Conservation (phyloP, 92 coral and sea anemone genomes). For the Diadumene lineata region DNA sequence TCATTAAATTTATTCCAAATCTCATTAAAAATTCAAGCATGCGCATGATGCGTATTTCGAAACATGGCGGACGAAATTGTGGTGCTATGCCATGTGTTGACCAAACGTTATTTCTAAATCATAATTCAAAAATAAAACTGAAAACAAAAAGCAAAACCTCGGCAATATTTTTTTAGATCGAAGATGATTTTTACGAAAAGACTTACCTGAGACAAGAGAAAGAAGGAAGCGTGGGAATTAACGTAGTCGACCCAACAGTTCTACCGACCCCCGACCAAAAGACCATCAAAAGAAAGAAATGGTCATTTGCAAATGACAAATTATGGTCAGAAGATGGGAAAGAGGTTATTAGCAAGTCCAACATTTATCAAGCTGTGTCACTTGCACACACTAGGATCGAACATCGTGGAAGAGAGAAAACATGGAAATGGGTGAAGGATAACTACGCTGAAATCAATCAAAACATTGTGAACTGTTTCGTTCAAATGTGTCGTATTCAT, state of each 20-base stretch:
- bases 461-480: conserved; percentile 26
- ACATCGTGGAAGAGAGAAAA: conserved; percentile 45
- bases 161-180: not conserved
- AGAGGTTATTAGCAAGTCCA: conserved; percentile 2
- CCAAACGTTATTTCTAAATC: not conserved
- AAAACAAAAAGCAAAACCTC: too few species aligned
- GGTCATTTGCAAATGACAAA: conserved; percentile 7
- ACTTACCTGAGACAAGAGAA: not conserved
- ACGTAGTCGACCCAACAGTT: not conserved
- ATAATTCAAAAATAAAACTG: too few species aligned
- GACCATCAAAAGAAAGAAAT: conserved; percentile 22
- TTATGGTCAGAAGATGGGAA: conserved; percentile 15
- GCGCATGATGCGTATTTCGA: too few species aligned
- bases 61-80: not conserved
- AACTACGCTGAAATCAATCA: conserved; percentile 38
- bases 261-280: conserved; percentile 4
- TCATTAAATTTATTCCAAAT: too few species aligned
- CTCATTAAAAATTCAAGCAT: too few species aligned
- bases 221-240: not conserved
- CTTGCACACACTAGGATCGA: conserved; percentile 26
- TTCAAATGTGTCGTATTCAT: conserved; percentile 23
- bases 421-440: conserved; percentile 27
- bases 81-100: not conserved
- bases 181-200: not conserved
- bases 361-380: not conserved